phyloP scores from a whole-genome alignment of 2,113 vertebrate species.

The Tauraco erythrolophus region DNA sequence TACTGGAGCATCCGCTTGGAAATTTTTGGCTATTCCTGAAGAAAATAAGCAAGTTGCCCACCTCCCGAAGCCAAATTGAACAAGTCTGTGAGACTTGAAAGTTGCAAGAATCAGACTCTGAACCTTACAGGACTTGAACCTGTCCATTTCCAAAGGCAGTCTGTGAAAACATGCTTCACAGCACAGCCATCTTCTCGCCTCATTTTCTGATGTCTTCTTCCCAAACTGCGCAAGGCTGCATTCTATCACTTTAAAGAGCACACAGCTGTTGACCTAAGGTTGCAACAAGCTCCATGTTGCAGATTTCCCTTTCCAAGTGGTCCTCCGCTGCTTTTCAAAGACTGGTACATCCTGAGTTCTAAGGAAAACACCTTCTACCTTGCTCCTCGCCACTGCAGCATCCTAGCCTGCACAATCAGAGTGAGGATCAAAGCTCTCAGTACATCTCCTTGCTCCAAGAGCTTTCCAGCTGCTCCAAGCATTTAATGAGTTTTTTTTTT shows the following conservation, averaged over 20 bases:
- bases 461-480: not conserved
- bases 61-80: not conserved
- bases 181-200: not conserved
- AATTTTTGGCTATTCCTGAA: not conserved
- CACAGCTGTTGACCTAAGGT: not conserved
- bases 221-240: not conserved
- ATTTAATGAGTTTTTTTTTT: not conserved
- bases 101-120: not conserved
- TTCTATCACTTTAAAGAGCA: not conserved
- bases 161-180: not conserved
- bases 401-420: not conserved
- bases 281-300: not conserved
- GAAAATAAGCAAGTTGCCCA: not conserved
- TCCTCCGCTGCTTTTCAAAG: not conserved
- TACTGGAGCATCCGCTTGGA: not conserved
- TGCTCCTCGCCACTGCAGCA: not conserved
- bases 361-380: not conserved
- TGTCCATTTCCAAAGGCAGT: not conserved
- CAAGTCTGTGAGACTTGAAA: not conserved
- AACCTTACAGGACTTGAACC: not conserved
- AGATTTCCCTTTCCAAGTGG: fast-evolving
- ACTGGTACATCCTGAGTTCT: not conserved
- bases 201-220: not conserved
- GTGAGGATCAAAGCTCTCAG: not conserved
- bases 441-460: not conserved